Evolutionary conservation across 2,797 vertebrate genomes (phyloP).

Genomic region (Tokudaia tokunoshimensis): DNA sequence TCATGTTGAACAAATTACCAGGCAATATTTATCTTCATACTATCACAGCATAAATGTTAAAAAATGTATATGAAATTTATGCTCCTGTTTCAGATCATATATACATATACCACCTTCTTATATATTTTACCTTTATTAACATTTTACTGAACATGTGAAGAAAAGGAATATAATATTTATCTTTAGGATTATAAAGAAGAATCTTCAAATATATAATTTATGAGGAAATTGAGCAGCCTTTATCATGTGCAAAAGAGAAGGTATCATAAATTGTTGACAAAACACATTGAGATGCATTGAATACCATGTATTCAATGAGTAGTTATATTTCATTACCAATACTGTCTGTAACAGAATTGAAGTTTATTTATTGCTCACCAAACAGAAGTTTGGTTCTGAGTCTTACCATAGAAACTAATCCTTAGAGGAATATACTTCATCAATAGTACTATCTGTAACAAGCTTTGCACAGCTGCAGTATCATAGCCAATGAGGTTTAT

Average conservation of each 20-base stretch:
- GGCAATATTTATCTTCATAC: neutral
- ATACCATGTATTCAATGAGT: neutral
- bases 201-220: neutral
- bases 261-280: neutral
- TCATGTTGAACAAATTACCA: neutral
- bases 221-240: neutral
- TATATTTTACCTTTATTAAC: neutral
- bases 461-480: too few relatives aligned
- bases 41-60: neutral
- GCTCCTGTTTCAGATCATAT: neutral
- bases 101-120: neutral
- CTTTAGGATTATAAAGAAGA: neutral
- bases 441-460: neutral
- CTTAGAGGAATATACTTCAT: neutral
- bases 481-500: too few relatives aligned
- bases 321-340: neutral
- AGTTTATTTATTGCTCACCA: neutral
- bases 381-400: neutral
- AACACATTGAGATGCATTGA: neutral
- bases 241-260: too few relatives aligned
- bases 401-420: neutral
- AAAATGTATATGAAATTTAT: neutral
- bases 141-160: neutral
- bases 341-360: neutral
- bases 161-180: neutral